These are phyloP conservation scores for Hystrix brachyura DNA, from an alignment of 2,113 vertebrate species.

Conservation along the genomic window DNA sequence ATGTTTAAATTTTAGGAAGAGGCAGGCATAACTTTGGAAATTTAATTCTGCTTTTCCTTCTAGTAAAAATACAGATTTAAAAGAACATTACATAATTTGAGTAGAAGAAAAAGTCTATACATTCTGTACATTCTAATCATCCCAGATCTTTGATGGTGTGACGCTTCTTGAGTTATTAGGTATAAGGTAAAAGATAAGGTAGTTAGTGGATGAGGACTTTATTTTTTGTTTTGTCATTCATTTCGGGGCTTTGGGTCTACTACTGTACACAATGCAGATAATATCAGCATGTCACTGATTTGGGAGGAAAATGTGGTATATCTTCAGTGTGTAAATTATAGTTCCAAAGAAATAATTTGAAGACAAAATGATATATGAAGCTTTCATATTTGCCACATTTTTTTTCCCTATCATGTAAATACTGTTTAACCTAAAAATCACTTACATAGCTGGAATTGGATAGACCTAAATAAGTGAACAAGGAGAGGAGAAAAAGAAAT, in stretches of 20 bases:
- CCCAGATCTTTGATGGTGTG: neutral
- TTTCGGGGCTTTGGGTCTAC: neutral
- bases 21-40: neutral
- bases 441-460: neutral
- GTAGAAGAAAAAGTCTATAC: neutral
- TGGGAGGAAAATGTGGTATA: neutral
- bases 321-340: neutral
- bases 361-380: neutral
- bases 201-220: neutral
- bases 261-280: neutral
- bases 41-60: neutral
- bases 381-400: neutral
- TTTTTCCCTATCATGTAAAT: slow-evolving; percentile 12
- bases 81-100: neutral
- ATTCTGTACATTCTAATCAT: neutral
- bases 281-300: neutral
- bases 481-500: neutral
- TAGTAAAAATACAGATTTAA: neutral
- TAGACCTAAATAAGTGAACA: neutral
- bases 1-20: neutral
- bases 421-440: neutral
- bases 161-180: neutral
- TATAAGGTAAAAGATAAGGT: neutral
- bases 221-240: neutral
- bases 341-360: slow-evolving; percentile 30